Evolutionary conservation across 2,113 vertebrate genomes (phyloP), one percentile per base, ranked within the genome.

Genomic region (Phylloscopus whistleri): DNA sequence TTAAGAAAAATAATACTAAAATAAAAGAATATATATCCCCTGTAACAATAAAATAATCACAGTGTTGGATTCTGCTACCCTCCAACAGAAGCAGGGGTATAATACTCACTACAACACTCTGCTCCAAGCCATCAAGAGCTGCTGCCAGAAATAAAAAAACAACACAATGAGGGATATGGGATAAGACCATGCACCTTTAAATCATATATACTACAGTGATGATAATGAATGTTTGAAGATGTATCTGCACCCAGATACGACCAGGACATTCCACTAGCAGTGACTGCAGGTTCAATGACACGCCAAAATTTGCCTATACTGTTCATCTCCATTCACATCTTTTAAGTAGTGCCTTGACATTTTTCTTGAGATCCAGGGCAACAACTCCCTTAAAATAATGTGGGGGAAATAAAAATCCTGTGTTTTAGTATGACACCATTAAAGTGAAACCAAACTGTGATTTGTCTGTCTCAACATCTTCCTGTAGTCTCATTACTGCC

Each of bases 401-500:
- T 21, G 28, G 60, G 63, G 33, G 3, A 11, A 9, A 78, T 11
- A 83, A 83, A 89, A 78, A 4, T 69, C 17, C 17, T 20, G 6
- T 66, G 46, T 86, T 70, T 77, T 67, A 20, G 0, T 44, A 28
- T 43, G 84, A 70, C 11, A 8, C 20, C 16, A 9, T n/a, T 63
- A 87, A 80, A 94, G 43, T 41, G 58, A 94, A 92, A 87, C 41
- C 39, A 63, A 95, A 76, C 39, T 23, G 13, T 33, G 55, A 89
- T 94, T 84, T 95, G 24, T 82, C 94, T 92, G 49, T 79, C 62
- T 94, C 75, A 93, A 97, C 72, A 76, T 95, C 96, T 97, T 96
- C 82, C 84, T 97, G 96, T 96, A 95, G 93, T 95, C 87, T 97
- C 91, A 94, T 97, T 96, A 92, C 33, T 39, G 22, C 33, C 69